Conservation (phyloP, 2,797 vertebrate species). For the Gobionotothen gibberifrons region DNA sequence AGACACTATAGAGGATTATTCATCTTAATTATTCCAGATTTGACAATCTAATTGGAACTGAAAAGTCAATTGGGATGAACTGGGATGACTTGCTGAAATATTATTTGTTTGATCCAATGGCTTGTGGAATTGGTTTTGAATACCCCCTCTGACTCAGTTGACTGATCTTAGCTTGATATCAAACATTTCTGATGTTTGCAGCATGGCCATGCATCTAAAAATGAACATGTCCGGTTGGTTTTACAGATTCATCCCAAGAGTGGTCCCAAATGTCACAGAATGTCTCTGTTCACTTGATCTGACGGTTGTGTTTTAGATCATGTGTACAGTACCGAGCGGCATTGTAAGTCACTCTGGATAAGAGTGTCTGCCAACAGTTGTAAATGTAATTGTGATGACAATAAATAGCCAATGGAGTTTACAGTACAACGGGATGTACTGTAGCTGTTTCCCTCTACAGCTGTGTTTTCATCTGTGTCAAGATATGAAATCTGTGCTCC, state of each 20-base stretch:
- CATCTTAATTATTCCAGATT: slow-evolving; percentile 59
- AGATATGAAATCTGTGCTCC: slow-evolving; percentile 25
- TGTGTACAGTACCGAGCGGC: slow-evolving; percentile 22
- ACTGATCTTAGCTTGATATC: background rate
- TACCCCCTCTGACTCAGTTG: background rate
- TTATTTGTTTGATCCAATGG: slow-evolving; percentile 1
- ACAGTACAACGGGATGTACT: slow-evolving; percentile 12
- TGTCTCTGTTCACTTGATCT: slow-evolving; percentile 8
- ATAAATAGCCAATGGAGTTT: slow-evolving; percentile 30
- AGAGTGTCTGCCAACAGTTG: slow-evolving; percentile 23
- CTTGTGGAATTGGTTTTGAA: slow-evolving; percentile 8
- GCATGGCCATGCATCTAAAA: slow-evolving; percentile 6
- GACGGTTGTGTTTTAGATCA: slow-evolving; percentile 30
- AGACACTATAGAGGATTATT: slow-evolving; percentile 52
- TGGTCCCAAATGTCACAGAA: slow-evolving; percentile 32
- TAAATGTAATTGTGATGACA: slow-evolving; percentile 40
- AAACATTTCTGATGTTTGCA: slow-evolving; percentile 17
- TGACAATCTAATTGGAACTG: slow-evolving; percentile 58
- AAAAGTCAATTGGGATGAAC: slow-evolving; percentile 37
- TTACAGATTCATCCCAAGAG: slow-evolving; percentile 21
- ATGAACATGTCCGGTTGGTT: slow-evolving; percentile 13
- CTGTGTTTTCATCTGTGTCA: slow-evolving; percentile 38
- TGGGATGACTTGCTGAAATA: slow-evolving; percentile 24
- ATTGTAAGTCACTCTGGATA: slow-evolving; percentile 27
- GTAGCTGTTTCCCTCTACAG: slow-evolving; percentile 16